Conservation (phyloP, 2,113 vertebrate genomes). For the Sciurus niger region DNA sequence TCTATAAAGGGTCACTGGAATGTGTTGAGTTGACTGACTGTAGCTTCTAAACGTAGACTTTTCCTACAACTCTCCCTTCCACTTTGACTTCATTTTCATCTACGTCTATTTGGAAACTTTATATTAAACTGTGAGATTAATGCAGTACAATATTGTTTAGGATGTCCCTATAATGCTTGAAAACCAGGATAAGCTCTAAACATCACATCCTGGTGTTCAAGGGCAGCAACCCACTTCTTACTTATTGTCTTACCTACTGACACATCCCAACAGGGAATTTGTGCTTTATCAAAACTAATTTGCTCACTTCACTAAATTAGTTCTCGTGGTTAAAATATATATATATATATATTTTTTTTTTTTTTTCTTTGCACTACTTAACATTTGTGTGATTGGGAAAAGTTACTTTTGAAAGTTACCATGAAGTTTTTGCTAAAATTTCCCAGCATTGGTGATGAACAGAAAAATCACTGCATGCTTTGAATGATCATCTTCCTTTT, state of each 20-base stretch:
- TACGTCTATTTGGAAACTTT: background rate
- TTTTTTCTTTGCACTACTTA: background rate
- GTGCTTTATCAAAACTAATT: background rate
- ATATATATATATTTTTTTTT: background rate
- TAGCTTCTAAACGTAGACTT: background rate
- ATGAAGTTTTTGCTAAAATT: constrained; percentile 1
- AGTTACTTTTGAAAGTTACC: constrained; percentile 9
- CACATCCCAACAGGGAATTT: background rate
- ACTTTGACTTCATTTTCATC: background rate
- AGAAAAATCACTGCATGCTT: background rate
- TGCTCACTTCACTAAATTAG: background rate
- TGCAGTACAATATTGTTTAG: background rate
- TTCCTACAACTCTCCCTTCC: background rate
- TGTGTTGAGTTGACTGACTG: background rate
- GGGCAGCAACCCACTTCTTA: background rate
- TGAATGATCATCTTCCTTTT: constrained; percentile 6
- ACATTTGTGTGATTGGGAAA: constrained; percentile 16
- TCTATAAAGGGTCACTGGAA: background rate
- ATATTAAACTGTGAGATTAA: background rate
- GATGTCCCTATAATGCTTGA: background rate
- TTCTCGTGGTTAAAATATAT: background rate
- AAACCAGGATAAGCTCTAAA: background rate
- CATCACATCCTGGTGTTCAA: background rate
- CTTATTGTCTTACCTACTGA: background rate
- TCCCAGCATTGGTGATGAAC: constrained; percentile 5